Evolutionary conservation across 2,888 invertebrate species (phyloP), one percentile per base, ranked within the genome.

Genomic region (Euplexia lucipara): DNA sequence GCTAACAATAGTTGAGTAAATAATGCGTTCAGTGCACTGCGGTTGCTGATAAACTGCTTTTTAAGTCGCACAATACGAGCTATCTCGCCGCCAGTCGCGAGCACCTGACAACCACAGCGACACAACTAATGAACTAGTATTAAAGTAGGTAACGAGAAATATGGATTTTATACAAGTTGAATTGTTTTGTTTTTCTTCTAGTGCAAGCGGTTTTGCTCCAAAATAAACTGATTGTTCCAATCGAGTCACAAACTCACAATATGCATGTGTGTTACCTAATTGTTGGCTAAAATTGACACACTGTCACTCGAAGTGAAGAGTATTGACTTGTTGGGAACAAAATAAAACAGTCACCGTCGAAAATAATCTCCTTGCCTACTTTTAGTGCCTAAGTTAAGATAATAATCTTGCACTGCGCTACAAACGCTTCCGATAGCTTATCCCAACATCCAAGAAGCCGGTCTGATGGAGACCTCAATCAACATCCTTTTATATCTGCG

Each of bases 31-130:
- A 30, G 56, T 63, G 52, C 78, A 60, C 63, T 67, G 66, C 66
- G 57, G 66, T 45, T 37, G 58, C 59, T 70, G 74, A 78, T 70
- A 78, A 68, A 74, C 68, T 68, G 62, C 57, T 54, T 81, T 80
- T 68, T 61, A 65, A 67, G 58, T 67, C 65, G n/a, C 56, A 77
- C 67, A 74, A 74, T 62, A 57, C 72, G 52, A 62, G 63, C 53
- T 54, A 60, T 41, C 63, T 39, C 16, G 26, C 44, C 45, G 32
- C 47, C 12, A 54, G 39, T 39, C 39, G 65, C 34, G 16, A 14
- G 9, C 63, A 44, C 62, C 73, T 68, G 78, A 60, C 75, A 57
- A 49, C 42, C 34, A 44, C 78, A 78, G 62, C 53, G 49, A 60
- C 49, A 69, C 51, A 48, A 44, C 51, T 68, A 78, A 67, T 63